Evolutionary conservation across 2,888 invertebrate genomes (phyloP), one percentile per base, ranked within the genome.

Genomic region (Eulithis prunata): DNA sequence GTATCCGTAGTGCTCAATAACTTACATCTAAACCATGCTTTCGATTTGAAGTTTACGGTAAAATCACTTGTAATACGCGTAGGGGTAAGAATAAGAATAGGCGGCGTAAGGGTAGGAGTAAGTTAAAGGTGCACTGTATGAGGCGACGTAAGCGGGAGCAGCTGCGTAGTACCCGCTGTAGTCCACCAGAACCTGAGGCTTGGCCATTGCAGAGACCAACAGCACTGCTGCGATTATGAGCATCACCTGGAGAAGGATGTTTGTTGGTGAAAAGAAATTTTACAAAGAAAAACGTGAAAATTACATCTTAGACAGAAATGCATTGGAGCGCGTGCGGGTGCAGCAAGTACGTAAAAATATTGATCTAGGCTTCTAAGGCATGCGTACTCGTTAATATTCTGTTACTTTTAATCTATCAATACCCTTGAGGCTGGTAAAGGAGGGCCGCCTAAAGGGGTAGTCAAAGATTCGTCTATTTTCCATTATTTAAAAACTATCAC

Each of bases 61-160:
- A 49, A 14, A 49, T 49, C 49, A 60, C 73, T 85, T 87, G 67
- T 85, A 86, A 68, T 89, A 91, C 2, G 84, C 82, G 55, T 84
- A 78, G 0, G 92, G 91, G 71, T 92, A 92, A 0, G 87, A 79
- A 69, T 91, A 92, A 0, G 71, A n/a, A 45, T 73, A 73, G 0
- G 89, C 80, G 75, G 91, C 86, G 73, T 91, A 91, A 1, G 91
- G 89, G 74, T 91, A 90, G 12, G 89, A 80, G 75, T 93, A 92
- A 0, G 89, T 78, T 0, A 87, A 72, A 1, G 89, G 87, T 0
- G 87, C 72, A 70, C 86, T 84, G 79, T 90, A 90, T 14, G 88
- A 75, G 11, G 83, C 78, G 28, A 87, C 85, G 80, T 91, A 92
- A 36, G 82, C 78, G 3, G 86, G 83, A 0, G 88, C 76, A 3